A percentile compares a stretch with the other conserved stretches of the same genome.
These are phyloP conservation scores for Periophthalmus modestus DNA, from an alignment of 2,113 vertebrate species.

Conservation along the genomic window DNA sequence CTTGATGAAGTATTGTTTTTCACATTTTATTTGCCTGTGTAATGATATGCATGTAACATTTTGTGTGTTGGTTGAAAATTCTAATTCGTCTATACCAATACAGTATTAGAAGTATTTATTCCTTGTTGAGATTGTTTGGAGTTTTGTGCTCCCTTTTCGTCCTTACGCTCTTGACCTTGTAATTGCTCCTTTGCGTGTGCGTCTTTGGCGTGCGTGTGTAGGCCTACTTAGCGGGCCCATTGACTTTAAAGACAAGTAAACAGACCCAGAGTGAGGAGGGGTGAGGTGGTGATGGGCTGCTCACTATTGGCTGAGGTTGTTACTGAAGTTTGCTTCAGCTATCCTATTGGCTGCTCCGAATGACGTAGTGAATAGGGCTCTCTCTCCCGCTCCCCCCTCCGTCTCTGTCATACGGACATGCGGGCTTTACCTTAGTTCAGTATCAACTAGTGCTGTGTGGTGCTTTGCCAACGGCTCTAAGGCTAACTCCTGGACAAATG, in stretches of 20 bases:
- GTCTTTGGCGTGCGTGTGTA: conserved; percentile 4
- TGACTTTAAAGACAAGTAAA: conserved; percentile 57
- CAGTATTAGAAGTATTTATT: neutral
- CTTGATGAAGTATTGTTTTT: neutral
- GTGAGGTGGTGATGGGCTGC: neutral
- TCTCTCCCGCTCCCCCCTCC: conserved; percentile 4
- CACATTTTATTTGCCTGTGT: neutral
- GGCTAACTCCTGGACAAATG: neutral
- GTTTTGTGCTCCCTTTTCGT: neutral
- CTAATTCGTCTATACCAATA: neutral
- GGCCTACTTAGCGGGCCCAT: conserved; percentile 48
- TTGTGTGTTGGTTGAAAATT: neutral
- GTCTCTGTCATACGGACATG: conserved; percentile 20
- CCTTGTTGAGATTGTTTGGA: neutral
- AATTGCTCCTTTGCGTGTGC: neutral
- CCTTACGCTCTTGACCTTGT: conserved; percentile 25
- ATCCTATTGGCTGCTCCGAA: conserved; percentile 31
- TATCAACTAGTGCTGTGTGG: conserved; percentile 25
- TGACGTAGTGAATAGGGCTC: conserved; percentile 28
- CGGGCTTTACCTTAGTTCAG: conserved; percentile 30
- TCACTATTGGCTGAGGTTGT: conserved; percentile 36
- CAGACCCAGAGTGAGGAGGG: conserved; percentile 26
- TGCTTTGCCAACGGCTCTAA: conserved; percentile 26
- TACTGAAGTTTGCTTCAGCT: conserved; percentile 30
- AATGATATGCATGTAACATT: neutral